Evolutionary conservation across 2,113 vertebrate genomes (phyloP), one percentile per base, ranked within the genome.

Genomic region (Myotis brandtii): DNA sequence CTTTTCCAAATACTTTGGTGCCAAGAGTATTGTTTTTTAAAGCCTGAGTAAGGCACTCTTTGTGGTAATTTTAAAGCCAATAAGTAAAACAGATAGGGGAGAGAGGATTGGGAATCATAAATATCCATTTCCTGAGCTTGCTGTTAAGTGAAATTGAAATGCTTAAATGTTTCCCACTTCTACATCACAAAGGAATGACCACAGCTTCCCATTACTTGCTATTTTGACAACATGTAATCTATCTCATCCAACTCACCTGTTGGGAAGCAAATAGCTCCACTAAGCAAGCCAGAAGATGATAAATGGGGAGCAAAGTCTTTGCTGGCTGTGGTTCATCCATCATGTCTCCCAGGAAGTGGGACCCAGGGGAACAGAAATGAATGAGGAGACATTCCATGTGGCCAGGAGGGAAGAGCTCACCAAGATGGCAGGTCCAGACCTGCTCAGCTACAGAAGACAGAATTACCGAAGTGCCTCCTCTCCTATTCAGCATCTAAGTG

Each of bases 211-310:
- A 72, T 96, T 95, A 91, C 77, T 95, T 97, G 91, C 54, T 20
- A 4, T 87, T 54, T 64, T 97, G 97, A 97, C 89, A 92, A 93
- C 62, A 70, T 56, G 56, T 62, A 91, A 97, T 98, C 91, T 88
- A 91, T 97, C 90, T 95, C 79, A 27, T 64, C 85, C 77, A 90
- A 17, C 87, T 95, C 90, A 97, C 81, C 94, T 91, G 62, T 86
- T 96, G 90, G 73, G 80, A 95, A 95, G 92, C 81, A 95, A 91
- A 95, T 52, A 70, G 81, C 50, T 92, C 72, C 87, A 88, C 34
- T 56, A 77, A 91, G 77, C 54, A 54, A 93, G 91, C n/a, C 69
- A 76, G 46, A 88, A 90, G 89, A 90, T 94, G 95, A 95, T 64
- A 79, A 90, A 96, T 72, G 73, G 48, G 75, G 73, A 92, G 48